Conservation (phyloP, 2,797 vertebrate genomes). For the Tapera naevia region DNA sequence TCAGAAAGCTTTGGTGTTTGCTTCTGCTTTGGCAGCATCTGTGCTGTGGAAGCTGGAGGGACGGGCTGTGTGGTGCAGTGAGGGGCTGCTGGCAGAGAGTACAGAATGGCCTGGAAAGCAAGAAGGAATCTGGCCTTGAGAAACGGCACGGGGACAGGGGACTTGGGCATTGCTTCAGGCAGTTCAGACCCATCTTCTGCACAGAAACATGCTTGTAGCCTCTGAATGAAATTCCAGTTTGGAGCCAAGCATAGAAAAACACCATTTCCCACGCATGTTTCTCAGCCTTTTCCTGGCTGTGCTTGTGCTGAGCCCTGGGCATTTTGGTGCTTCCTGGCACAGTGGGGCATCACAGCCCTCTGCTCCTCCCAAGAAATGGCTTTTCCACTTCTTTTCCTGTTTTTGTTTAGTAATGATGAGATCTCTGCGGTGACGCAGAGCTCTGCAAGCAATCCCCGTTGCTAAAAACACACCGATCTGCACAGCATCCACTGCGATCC, state of each 20-base stretch:
- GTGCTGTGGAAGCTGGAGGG: neutral
- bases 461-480: fast-evolving
- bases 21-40: neutral
- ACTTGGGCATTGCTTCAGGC: neutral
- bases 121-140: neutral
- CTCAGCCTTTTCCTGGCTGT: neutral
- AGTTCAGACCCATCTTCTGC: fast-evolving
- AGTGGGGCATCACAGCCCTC: fast-evolving
- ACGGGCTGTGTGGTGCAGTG: neutral
- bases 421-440: fast-evolving
- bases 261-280: fast-evolving
- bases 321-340: fast-evolving
- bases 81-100: neutral
- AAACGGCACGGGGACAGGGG: fast-evolving
- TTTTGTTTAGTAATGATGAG: neutral
- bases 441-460: neutral
- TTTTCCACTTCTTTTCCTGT: neutral
- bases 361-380: neutral
- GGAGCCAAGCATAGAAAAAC: neutral
- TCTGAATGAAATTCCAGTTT: neutral
- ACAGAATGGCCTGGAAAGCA: no score
- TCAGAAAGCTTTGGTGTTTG: neutral
- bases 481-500: fast-evolving
- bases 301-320: fast-evolving
- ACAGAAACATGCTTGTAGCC: fast-evolving